Evolutionary conservation across 2,113 vertebrate genomes (phyloP).

Genomic region (Nannobrachium achirus): DNA sequence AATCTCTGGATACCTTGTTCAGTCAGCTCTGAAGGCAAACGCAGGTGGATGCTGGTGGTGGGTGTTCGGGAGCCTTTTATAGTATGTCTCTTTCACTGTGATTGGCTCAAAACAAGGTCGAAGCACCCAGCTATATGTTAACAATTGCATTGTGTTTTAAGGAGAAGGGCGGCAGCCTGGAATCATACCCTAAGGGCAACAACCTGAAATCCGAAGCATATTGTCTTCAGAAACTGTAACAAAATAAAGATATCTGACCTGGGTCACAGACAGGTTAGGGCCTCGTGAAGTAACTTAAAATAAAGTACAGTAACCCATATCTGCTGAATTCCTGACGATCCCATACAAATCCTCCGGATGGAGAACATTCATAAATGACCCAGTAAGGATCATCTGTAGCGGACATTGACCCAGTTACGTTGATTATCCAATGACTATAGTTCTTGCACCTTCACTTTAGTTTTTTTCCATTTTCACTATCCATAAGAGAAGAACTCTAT

Average conservation of each 20-base stretch:
- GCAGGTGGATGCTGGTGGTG: conserved; percentile 13
- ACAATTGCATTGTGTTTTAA: conserved; percentile 41
- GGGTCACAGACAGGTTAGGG: background rate
- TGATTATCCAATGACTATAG: no score
- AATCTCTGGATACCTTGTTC: conserved; percentile 6
- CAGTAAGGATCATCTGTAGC: no score
- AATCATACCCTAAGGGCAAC: conserved; percentile 36
- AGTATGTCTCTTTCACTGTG: conserved; percentile 41
- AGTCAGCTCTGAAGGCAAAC: background rate
- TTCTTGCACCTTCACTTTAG: no score
- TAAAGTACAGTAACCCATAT: background rate
- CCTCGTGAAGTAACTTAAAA: background rate
- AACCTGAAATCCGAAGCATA: conserved; percentile 57
- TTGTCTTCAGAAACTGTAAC: conserved; percentile 36
- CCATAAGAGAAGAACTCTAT: background rate
- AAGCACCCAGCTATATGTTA: conserved; percentile 32
- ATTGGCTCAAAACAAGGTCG: conserved; percentile 73
- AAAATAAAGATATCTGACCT: conserved; percentile 49
- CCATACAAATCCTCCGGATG: background rate
- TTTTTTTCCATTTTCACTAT: no score
- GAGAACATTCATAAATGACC: no score
- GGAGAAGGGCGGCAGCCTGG: no score
- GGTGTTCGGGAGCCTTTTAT: conserved; percentile 59
- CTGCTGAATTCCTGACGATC: background rate
- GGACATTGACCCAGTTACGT: background rate